Conservation (phyloP, 2,888 invertebrate species). For the Acronicta aceris region DNA sequence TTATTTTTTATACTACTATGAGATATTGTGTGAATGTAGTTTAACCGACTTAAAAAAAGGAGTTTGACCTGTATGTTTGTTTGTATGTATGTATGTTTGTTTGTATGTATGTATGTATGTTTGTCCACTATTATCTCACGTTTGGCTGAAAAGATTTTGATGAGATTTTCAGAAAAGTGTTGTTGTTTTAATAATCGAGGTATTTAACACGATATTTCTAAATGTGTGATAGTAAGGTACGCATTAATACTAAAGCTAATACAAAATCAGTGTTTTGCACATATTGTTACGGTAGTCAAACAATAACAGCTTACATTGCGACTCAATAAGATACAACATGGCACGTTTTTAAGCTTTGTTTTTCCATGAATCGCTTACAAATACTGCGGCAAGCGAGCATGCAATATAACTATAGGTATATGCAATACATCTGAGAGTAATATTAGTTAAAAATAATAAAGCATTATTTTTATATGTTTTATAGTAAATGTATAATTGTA, state of each 20-base stretch:
- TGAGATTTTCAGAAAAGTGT: too few relatives aligned
- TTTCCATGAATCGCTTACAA: constrained; percentile 16
- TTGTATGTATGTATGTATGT: too few relatives aligned
- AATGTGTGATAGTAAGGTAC: neutral
- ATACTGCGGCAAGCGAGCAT: constrained; percentile 35
- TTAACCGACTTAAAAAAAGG: too few relatives aligned
- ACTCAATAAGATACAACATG: constrained; percentile 7
- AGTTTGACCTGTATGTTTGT: too few relatives aligned
- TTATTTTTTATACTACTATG: too few relatives aligned
- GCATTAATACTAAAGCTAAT: neutral
- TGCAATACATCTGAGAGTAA: constrained; percentile 28
- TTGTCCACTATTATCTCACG: too few relatives aligned
- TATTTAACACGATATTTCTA: neutral
- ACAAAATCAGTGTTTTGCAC: too few relatives aligned
- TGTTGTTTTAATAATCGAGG: too few relatives aligned
- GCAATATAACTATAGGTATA: constrained; percentile 33
- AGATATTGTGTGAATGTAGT: too few relatives aligned
- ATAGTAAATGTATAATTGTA: neutral
- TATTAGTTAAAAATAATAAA: neutral
- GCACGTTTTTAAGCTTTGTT: constrained; percentile 14
- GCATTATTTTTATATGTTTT: too few relatives aligned
- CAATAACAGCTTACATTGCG: constrained; percentile 8
- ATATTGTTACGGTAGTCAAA: neutral
- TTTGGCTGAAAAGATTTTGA: too few relatives aligned
- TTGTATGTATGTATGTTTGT: too few relatives aligned